phyloP scores from a whole-genome alignment of 2,113 vertebrate genomes.

The Brachyhypopomus occidentalis region DNA sequence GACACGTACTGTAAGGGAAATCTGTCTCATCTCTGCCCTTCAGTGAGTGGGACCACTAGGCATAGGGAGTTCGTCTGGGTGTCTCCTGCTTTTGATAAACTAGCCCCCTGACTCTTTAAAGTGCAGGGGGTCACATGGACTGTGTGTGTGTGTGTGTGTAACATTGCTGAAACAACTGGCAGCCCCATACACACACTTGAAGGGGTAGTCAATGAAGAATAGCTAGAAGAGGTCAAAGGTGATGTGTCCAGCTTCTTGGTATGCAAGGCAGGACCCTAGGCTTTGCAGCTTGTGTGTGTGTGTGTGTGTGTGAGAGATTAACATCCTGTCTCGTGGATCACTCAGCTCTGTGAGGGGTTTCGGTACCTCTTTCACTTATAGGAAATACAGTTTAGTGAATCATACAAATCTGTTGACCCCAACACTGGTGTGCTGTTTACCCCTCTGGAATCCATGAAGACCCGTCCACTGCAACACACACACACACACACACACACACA shows the following conservation, averaged over 20 bases:
- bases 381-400: neutral
- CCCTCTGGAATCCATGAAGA: too few relatives aligned
- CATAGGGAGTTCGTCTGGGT: slow-evolving; percentile 1
- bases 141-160: slow-evolving; percentile 33
- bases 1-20: neutral
- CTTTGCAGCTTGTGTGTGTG: slow-evolving; percentile 13
- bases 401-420: too few relatives aligned
- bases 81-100: slow-evolving; percentile 44
- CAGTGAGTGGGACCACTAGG: neutral
- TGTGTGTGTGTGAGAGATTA: slow-evolving; percentile 30
- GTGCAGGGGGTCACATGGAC: slow-evolving; percentile 18
- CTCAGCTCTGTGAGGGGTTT: neutral
- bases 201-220: slow-evolving; percentile 46
- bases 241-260: slow-evolving; percentile 43
- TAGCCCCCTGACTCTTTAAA: slow-evolving; percentile 34
- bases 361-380: neutral
- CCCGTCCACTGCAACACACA: too few relatives aligned
- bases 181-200: slow-evolving; percentile 27
- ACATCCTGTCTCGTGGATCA: slow-evolving; percentile 27
- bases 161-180: slow-evolving; percentile 44
- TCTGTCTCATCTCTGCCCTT: neutral
- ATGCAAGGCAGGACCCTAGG: slow-evolving; percentile 36
- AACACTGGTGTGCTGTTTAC: too few relatives aligned
- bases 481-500: too few relatives aligned
- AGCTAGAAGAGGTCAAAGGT: slow-evolving; percentile 38